A percentile compares a stretch with the other conserved stretches of the same genome.
phyloP scores from a whole-genome alignment of 30 jellyfish, hydroid and myxozoan genomes.

The Sanderia malayensis region DNA sequence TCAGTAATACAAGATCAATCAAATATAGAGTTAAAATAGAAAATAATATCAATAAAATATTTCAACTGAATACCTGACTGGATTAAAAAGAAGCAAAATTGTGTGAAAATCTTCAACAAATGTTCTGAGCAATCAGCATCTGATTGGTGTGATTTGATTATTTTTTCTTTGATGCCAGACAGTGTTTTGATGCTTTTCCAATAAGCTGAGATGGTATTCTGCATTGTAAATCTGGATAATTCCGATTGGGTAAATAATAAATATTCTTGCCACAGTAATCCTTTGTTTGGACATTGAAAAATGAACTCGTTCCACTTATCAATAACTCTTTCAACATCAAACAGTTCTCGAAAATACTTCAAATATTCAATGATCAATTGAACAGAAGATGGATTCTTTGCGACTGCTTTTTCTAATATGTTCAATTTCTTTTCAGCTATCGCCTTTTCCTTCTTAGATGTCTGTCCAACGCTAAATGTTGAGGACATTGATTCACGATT shows the following conservation, averaged over 20 bases:
- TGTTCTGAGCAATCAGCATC: slow-evolving; percentile 30
- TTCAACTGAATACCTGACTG: slow-evolving; percentile 91
- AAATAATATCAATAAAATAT: too few species aligned
- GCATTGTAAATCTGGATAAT: slow-evolving; percentile 44
- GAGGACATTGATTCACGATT: slow-evolving; percentile 9
- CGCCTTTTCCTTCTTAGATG: slow-evolving; percentile 37
- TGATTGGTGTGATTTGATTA: slow-evolving; percentile 51
- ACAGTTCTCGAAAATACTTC: slow-evolving; percentile 56
- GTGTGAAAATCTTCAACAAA: slow-evolving; percentile 46
- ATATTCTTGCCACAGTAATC: slow-evolving; percentile 63
- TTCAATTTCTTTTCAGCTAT: slow-evolving; percentile 59
- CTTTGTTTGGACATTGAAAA: slow-evolving; percentile 56
- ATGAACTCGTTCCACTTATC: slow-evolving; percentile 64
- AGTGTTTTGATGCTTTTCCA: slow-evolving; percentile 58
- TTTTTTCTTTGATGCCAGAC: slow-evolving; percentile 52
- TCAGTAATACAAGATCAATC: too few species aligned
- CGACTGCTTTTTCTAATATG: slow-evolving; percentile 77
- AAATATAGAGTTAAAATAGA: too few species aligned
- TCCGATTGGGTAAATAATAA: slow-evolving; percentile 63
- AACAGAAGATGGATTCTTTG: slow-evolving; percentile 55
- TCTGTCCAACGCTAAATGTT: slow-evolving; percentile 1
- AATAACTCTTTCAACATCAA: slow-evolving; percentile 26
- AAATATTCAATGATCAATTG: slow-evolving; percentile 52
- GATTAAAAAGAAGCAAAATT: slow-evolving; percentile 46
- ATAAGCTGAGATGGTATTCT: slow-evolving; percentile 35